Evolutionary conservation across 2,797 vertebrate species (phyloP).

Genomic region (Acrocephalus scirpaceus): DNA sequence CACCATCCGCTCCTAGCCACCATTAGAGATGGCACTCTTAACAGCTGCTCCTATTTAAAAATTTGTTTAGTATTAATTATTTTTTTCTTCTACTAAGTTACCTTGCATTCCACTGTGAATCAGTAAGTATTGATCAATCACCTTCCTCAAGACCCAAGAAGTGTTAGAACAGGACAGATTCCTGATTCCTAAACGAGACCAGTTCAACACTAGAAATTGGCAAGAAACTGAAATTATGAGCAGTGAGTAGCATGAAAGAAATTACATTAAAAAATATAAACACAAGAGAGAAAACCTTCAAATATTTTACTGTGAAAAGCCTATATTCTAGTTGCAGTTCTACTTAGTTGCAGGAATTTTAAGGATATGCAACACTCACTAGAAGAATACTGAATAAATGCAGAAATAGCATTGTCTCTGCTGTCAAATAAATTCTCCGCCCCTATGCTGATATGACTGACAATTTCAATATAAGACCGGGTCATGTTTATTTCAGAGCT

Average conservation of each 20-base stretch:
- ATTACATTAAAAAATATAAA: background rate
- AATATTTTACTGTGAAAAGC: background rate
- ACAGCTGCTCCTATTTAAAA: background rate
- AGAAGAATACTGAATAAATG: conserved; percentile 12
- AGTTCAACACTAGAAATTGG: background rate
- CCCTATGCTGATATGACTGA: background rate
- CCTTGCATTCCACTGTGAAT: background rate
- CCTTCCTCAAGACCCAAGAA: background rate
- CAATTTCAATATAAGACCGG: background rate
- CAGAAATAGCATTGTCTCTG: background rate
- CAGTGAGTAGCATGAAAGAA: background rate
- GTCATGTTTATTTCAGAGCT: background rate
- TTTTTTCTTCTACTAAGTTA: background rate
- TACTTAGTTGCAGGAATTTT: background rate
- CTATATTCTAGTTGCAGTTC: background rate
- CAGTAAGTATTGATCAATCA: background rate
- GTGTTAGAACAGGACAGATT: background rate
- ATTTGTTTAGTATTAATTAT: background rate
- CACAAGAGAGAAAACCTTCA: background rate
- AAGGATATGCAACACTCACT: background rate
- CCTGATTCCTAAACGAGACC: background rate
- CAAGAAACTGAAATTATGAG: background rate
- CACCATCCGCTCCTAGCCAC: background rate
- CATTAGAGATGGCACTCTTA: background rate
- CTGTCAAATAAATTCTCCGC: background rate